Percentiles rank a stretch among this genome's conserved stretches.
Conservation (phyloP, 2,113 vertebrate genomes). For the Thermophis baileyi region DNA sequence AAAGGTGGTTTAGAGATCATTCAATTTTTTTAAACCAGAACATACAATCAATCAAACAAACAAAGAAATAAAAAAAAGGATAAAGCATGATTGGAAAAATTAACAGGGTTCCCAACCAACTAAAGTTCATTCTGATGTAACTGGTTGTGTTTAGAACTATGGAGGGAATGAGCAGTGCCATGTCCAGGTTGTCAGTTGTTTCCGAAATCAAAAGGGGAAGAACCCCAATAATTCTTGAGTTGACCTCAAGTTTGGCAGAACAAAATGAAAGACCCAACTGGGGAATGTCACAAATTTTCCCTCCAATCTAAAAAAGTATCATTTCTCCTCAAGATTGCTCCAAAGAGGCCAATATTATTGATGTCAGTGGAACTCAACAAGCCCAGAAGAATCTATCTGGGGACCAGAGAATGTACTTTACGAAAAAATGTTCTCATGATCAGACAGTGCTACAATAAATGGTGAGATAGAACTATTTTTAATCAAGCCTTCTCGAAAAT, state of each 20-base stretch:
- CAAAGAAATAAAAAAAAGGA: not conserved
- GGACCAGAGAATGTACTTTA: not conserved
- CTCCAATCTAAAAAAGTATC: not conserved
- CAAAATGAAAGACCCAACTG: not conserved
- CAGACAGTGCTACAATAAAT: not conserved
- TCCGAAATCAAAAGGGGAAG: not conserved
- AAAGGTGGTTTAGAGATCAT: not conserved
- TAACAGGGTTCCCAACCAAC: not conserved
- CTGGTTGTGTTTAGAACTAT: not conserved
- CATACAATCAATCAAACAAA: not conserved
- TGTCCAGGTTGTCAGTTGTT: not conserved
- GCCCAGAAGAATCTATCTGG: not conserved
- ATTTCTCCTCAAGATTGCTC: not conserved
- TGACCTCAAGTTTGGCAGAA: no score
- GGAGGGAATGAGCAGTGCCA: not conserved
- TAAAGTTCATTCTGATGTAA: not conserved
- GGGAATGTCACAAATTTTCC: no score
- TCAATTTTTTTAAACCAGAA: not conserved
- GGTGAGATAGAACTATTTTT: not conserved
- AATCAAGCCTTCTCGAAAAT: not conserved
- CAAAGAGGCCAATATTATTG: not conserved
- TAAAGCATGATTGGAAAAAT: not conserved
- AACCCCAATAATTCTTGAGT: not conserved
- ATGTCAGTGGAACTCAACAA: not conserved
- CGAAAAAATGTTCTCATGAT: not conserved